These are phyloP conservation scores for Octopus sinensis DNA, from an alignment of 1,140 invertebrate species.

Conservation along the genomic window DNA sequence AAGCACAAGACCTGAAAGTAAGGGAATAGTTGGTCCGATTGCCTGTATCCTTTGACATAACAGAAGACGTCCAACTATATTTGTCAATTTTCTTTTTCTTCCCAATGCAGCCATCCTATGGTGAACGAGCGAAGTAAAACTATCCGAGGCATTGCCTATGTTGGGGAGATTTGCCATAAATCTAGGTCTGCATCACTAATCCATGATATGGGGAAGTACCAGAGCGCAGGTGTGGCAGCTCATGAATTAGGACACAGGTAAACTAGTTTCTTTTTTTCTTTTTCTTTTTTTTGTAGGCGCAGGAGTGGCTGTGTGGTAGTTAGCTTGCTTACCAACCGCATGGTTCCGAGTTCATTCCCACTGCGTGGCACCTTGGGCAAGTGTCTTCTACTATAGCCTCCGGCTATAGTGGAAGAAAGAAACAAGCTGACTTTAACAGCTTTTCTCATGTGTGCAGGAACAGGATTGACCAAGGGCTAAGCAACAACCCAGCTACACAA, in stretches of 20 bases:
- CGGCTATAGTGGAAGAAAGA: too few species aligned
- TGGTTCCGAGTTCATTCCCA: too few species aligned
- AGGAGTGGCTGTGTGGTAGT: too few species aligned
- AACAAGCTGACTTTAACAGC: too few species aligned
- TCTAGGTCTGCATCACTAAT: slow-evolving; percentile 39
- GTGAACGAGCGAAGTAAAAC: background rate
- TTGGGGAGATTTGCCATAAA: slow-evolving; percentile 36
- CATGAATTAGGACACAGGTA: slow-evolving; percentile 45
- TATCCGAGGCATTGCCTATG: slow-evolving; percentile 35
- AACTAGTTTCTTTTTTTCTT: background rate
- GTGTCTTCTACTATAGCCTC: too few species aligned
- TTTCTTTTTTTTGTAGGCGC: background rate
- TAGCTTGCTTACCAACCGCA: too few species aligned
- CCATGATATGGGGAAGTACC: slow-evolving; percentile 37
- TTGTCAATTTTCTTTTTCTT: background rate
- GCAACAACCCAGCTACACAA: too few species aligned
- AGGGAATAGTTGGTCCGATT: too few species aligned
- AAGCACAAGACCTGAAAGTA: too few species aligned
- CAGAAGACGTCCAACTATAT: background rate
- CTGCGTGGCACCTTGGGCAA: too few species aligned
- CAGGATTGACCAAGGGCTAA: too few species aligned
- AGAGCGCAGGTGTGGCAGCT: slow-evolving; percentile 36
- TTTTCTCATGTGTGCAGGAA: too few species aligned
- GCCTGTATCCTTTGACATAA: background rate
- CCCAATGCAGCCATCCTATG: background rate